These are phyloP conservation scores for Azemiops feae DNA, from an alignment of 2,113 vertebrate genomes.

Conservation along the genomic window DNA sequence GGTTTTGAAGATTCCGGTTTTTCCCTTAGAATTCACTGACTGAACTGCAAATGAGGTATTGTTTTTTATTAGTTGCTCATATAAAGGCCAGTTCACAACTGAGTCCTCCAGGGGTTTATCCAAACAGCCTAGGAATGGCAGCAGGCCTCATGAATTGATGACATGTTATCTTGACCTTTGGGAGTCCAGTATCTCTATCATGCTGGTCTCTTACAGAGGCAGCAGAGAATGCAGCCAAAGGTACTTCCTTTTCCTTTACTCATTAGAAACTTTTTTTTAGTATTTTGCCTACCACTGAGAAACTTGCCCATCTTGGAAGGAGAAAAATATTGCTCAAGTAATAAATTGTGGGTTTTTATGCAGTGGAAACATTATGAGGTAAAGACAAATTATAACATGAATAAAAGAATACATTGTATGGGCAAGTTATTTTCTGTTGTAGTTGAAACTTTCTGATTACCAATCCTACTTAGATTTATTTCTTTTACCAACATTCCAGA, in stretches of 20 bases:
- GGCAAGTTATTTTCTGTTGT: background rate
- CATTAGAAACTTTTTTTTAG: background rate
- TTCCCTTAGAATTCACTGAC: conserved; percentile 5
- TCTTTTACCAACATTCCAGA: conserved; percentile 72
- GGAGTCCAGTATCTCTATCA: conserved; percentile 43
- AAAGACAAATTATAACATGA: background rate
- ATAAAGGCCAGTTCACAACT: conserved; percentile 10
- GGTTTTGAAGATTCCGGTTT: background rate
- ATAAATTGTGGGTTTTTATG: conserved; percentile 25
- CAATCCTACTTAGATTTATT: conserved; percentile 15
- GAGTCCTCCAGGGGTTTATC: conserved; percentile 26
- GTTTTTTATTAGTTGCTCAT: conserved; percentile 3
- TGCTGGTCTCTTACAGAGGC: conserved; percentile 40
- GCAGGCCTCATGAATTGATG: conserved; percentile 34
- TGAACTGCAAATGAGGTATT: conserved; percentile 8
- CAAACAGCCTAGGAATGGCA: conserved; percentile 26
- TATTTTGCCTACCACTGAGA: conserved; percentile 24
- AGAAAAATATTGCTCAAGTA: conserved; percentile 14
- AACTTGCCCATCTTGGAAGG: background rate
- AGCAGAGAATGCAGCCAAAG: conserved; percentile 39
- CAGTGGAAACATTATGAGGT: conserved; percentile 5
- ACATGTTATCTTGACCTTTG: conserved; percentile 51
- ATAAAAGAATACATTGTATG: background rate
- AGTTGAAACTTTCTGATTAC: conserved; percentile 6
- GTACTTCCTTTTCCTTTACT: conserved; percentile 32